Evolutionary conservation across 2,113 vertebrate genomes (phyloP).

Genomic region (Bubo scandiacus): DNA sequence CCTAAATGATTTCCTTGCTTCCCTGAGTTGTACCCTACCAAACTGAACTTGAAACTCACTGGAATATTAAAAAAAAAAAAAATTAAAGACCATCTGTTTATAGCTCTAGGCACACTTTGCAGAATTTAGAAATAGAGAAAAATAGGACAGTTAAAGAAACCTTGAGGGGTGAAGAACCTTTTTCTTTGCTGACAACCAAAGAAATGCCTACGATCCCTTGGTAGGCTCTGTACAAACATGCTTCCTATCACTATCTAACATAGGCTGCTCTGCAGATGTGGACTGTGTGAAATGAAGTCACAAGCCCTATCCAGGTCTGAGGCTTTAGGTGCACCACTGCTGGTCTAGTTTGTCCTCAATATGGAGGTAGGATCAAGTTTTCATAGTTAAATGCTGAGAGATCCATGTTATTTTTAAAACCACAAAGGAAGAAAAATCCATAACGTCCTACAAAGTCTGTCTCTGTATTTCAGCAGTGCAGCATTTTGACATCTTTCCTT

Average conservation of each 20-base stretch:
- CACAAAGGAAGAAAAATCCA: not conserved
- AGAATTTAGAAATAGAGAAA: not conserved
- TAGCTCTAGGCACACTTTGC: not conserved
- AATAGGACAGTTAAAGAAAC: not conserved
- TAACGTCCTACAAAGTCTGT: not conserved
- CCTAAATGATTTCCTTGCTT: not conserved
- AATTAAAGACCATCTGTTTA: not conserved
- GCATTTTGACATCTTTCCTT: not conserved
- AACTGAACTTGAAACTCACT: not conserved
- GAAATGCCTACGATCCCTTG: not conserved
- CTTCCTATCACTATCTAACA: accelerated
- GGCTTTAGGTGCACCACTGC: not conserved
- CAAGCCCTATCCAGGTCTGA: not conserved
- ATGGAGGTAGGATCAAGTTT: not conserved
- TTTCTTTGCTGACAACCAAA: not conserved
- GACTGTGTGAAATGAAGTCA: not conserved
- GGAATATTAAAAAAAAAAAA: not conserved
- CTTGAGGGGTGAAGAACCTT: not conserved
- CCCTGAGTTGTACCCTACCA: not conserved
- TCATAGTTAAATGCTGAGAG: not conserved
- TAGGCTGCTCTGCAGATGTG: not conserved
- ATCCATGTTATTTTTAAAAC: not conserved
- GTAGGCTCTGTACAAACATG: not conserved
- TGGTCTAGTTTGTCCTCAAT: not conserved
- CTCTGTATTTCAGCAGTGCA: not conserved